A percentile compares a stretch with the other conserved stretches of the same genome.
phyloP scores from a whole-genome alignment of 2,888 invertebrate species.

The Vannuccia rotundouncinata region DNA sequence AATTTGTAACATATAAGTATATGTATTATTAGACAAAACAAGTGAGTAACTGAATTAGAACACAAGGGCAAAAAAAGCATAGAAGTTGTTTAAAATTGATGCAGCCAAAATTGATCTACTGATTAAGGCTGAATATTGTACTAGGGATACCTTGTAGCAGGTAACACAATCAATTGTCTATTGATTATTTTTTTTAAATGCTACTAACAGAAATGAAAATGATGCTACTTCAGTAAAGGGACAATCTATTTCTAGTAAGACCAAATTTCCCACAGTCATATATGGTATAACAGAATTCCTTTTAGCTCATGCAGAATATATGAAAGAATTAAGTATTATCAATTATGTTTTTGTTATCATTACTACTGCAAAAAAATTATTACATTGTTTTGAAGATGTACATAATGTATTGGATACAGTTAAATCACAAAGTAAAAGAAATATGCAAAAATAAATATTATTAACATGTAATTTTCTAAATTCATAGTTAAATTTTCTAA shows the following conservation, averaged over 20 bases:
- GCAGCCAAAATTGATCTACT: neutral
- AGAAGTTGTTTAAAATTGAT: neutral
- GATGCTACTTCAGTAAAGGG: neutral
- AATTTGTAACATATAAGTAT: neutral
- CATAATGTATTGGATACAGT: neutral
- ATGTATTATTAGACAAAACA: neutral
- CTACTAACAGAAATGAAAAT: neutral
- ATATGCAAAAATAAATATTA: neutral
- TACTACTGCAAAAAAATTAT: neutral
- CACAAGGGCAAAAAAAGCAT: neutral
- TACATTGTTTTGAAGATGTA: neutral
- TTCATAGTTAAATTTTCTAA: too few relatives aligned
- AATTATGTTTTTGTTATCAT: neutral
- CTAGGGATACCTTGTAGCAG: neutral
- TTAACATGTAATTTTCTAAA: neutral
- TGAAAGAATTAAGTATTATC: neutral
- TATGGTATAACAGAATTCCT: neutral
- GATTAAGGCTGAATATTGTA: neutral
- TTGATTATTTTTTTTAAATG: neutral
- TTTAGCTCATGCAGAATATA: neutral
- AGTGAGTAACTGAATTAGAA: neutral
- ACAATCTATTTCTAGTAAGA: neutral
- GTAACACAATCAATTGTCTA: neutral
- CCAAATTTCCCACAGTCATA: neutral
- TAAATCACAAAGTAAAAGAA: neutral